Base-by-base conservation (phyloP, 1,140 invertebrate genomes). In the Dendroctonus valens region DNA sequence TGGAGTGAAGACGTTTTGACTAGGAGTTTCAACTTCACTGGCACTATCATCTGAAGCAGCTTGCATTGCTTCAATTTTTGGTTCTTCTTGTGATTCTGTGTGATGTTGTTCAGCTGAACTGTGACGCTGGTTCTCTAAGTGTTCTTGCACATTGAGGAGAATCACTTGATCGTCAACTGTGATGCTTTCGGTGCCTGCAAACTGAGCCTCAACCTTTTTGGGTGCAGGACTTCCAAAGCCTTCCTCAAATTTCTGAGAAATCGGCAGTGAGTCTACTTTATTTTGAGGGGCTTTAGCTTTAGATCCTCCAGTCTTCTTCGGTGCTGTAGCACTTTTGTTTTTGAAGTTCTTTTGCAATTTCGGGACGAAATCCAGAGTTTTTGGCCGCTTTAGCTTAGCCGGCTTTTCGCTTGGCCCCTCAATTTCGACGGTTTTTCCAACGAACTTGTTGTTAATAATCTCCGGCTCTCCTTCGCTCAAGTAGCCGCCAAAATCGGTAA, bases 181-280 rank as follows among this genome's bases (percentile, higher is more conserved):
- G 8, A 41, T 55, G 53, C 41, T n/a, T 9, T 55, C 52, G 9
- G 40, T 11, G 41, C 2, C n/a, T 15, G 39, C 3, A 1, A 46
- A 46, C 6, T 12, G 6, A 14, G 1, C 26, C 9, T 58, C 55
- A 12, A 44, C 8, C 46, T 58, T 58, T 38, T 26, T 58, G 12
- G 55, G 55, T 44, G 41, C 41, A 14, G 55, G 55, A 44, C 55
- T 58, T 15, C 53, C 55, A 44, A 50, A 51, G 6, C n/a, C 42
- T 60, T 40, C 48, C 41, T 11, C 3, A 65, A 26, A 44, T 64
- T 26, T 26, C 26, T 26, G 26, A 26, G 26, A 26, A 26, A 26
- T 26, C 26, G 26, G 3, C 26, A 26, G 26, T 26, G 26, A 26
- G 26, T 26, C 26, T 26, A 26, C 26, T 26, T 26, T 26, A 3